Evolutionary conservation across 2,797 vertebrate genomes (phyloP).

Genomic region (Acropternis orthonyx): DNA sequence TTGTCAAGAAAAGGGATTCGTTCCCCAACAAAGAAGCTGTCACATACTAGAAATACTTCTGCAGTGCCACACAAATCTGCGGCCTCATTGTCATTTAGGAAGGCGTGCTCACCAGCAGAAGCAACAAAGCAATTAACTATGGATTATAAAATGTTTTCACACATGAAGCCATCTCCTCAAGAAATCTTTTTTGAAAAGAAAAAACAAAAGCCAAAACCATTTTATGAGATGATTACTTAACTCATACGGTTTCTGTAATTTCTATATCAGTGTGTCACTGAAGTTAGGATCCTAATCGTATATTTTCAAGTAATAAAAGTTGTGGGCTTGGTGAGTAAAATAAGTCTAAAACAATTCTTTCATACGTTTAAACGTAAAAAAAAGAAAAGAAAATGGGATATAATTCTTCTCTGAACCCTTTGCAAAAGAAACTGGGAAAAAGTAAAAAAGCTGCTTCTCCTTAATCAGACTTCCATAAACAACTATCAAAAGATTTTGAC

Average conservation of each 20-base stretch:
- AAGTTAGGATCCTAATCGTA: neutral
- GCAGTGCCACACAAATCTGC: neutral
- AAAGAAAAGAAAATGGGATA: no score
- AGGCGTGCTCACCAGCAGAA: neutral
- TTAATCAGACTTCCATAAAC: neutral
- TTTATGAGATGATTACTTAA: neutral
- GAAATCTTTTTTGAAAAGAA: neutral
- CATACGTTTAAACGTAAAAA: neutral
- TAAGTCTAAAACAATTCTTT: neutral
- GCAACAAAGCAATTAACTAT: neutral
- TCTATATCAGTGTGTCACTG: neutral
- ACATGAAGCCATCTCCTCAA: neutral
- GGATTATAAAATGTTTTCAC: neutral
- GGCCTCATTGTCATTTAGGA: neutral
- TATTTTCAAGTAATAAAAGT: neutral
- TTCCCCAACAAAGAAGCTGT: neutral
- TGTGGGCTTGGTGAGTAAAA: neutral
- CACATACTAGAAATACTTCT: neutral
- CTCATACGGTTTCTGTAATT: neutral
- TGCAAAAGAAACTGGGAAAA: neutral
- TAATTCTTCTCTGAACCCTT: neutral
- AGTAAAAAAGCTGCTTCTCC: neutral
- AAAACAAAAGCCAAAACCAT: neutral
- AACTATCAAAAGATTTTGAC: neutral
- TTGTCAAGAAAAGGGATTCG: neutral